phyloP scores from a whole-genome alignment of 2,797 vertebrate species.

The Danio kyathit region DNA sequence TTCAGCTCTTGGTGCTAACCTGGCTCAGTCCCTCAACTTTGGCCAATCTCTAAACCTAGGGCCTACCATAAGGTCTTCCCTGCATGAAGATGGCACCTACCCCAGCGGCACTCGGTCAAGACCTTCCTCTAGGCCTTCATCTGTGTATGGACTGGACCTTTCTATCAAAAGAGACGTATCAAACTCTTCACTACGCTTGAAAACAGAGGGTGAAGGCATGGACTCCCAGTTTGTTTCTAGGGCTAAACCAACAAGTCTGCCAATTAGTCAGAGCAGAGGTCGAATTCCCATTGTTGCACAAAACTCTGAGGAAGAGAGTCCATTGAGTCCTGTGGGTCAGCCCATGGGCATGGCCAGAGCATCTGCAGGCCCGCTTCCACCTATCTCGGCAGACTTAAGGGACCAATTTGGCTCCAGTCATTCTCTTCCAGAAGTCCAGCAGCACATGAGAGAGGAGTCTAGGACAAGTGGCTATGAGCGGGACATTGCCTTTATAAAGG shows the following conservation, averaged over 20 bases:
- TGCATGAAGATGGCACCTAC: slow-evolving; percentile 93
- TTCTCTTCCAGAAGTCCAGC: slow-evolving; percentile 98
- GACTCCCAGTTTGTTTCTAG: slow-evolving; percentile 92
- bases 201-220: slow-evolving; percentile 91
- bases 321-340: slow-evolving; percentile 97
- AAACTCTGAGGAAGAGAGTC: slow-evolving; percentile 99
- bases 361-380: slow-evolving; percentile 96
- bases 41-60: slow-evolving; percentile 86
- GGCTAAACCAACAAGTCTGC: slow-evolving; percentile 96
- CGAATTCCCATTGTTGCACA: slow-evolving; percentile 98
- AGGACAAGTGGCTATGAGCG: slow-evolving; percentile 95
- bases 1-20: slow-evolving; percentile 83
- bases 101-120: slow-evolving; percentile 92
- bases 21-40: slow-evolving; percentile 87
- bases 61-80: slow-evolving; percentile 82
- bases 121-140: slow-evolving; percentile 95
- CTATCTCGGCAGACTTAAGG: slow-evolving; percentile 97
- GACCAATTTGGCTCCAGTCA: slow-evolving; percentile 99
- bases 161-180: slow-evolving; percentile 96
- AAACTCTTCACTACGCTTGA: slow-evolving; percentile 94
- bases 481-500: slow-evolving; percentile 99
- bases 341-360: slow-evolving; percentile 99
- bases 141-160: slow-evolving; percentile 96
- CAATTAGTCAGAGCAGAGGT: slow-evolving; percentile 97
- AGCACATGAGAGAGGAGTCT: slow-evolving; percentile 99